phyloP scores from a whole-genome alignment of 2,113 vertebrate genomes.

The Lichenostomus cassidix region DNA sequence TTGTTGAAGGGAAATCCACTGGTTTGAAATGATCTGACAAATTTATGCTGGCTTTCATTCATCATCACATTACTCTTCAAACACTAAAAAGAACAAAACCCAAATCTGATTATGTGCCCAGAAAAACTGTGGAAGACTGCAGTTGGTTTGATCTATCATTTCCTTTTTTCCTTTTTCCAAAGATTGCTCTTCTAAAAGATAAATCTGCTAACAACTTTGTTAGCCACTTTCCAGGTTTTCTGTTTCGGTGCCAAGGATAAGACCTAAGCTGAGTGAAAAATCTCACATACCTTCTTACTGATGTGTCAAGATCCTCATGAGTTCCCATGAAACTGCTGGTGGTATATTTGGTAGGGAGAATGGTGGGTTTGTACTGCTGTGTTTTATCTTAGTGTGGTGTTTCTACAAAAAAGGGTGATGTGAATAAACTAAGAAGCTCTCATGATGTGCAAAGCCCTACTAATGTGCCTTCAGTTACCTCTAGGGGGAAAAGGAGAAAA shows the following conservation, averaged over 20 bases:
- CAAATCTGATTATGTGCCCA: not conserved
- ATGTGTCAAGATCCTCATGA: not conserved
- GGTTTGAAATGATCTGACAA: not conserved
- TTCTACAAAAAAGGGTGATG: not conserved
- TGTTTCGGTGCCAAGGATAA: not conserved
- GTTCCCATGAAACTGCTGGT: not conserved
- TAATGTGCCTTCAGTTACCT: not conserved
- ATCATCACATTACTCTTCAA: not conserved
- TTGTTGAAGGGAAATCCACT: not conserved
- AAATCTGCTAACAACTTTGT: not conserved
- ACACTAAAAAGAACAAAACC: slow-evolving; percentile 12
- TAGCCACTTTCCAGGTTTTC: not conserved
- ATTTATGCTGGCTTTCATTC: slow-evolving; percentile 1
- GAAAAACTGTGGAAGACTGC: not conserved
- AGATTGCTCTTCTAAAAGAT: not conserved
- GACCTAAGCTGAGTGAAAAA: not conserved
- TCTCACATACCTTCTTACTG: not conserved
- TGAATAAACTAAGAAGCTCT: not conserved
- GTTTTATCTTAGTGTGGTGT: not conserved
- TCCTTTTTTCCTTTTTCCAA: not conserved
- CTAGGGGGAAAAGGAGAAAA: not conserved
- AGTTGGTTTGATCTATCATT: not conserved
- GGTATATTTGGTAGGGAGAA: not conserved
- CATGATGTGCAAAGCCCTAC: not conserved
- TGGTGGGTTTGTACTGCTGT: not conserved